phyloP scores from a whole-genome alignment of 1,140 invertebrate genomes.

The Megathymus violae region DNA sequence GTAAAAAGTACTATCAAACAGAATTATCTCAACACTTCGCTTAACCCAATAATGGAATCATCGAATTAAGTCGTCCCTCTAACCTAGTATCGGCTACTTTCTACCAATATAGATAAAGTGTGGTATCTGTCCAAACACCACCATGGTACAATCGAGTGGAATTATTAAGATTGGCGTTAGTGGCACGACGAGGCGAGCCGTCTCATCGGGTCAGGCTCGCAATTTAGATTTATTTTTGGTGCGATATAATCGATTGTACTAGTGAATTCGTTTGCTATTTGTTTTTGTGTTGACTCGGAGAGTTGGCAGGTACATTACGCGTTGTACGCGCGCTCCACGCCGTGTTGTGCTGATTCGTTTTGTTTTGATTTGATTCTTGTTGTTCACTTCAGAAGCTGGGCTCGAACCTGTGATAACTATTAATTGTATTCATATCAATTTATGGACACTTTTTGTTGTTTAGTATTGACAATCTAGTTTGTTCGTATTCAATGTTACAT shows the following conservation, averaged over 20 bases:
- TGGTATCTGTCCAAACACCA: slow-evolving; percentile 56
- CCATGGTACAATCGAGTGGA: slow-evolving; percentile 48
- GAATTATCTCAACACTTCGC: slow-evolving; percentile 26
- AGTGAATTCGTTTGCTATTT: slow-evolving; percentile 24
- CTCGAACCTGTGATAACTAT: too few relatives aligned
- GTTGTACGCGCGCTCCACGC: not conserved
- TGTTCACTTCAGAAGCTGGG: too few relatives aligned
- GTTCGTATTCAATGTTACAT: too few relatives aligned
- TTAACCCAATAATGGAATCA: slow-evolving; percentile 23
- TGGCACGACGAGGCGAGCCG: slow-evolving; percentile 46
- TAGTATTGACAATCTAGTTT: too few relatives aligned
- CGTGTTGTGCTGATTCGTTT: not conserved
- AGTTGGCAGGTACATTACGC: slow-evolving; percentile 1
- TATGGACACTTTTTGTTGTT: too few relatives aligned
- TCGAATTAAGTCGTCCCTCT: slow-evolving; percentile 33
- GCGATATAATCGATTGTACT: slow-evolving; percentile 36
- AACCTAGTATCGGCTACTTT: slow-evolving; percentile 43
- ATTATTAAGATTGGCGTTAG: slow-evolving; percentile 65
- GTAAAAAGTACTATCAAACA: slow-evolving; percentile 15
- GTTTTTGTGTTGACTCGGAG: slow-evolving; percentile 4
- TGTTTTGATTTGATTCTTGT: not conserved
- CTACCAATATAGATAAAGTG: slow-evolving; percentile 56
- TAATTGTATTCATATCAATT: too few relatives aligned
- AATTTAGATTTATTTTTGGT: slow-evolving; percentile 46
- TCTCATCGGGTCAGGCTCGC: slow-evolving; percentile 33